Percentiles rank a stretch among this genome's conserved stretches.
Conservation (phyloP, 2,797 vertebrate species). For the Tachyglossus aculeatus region DNA sequence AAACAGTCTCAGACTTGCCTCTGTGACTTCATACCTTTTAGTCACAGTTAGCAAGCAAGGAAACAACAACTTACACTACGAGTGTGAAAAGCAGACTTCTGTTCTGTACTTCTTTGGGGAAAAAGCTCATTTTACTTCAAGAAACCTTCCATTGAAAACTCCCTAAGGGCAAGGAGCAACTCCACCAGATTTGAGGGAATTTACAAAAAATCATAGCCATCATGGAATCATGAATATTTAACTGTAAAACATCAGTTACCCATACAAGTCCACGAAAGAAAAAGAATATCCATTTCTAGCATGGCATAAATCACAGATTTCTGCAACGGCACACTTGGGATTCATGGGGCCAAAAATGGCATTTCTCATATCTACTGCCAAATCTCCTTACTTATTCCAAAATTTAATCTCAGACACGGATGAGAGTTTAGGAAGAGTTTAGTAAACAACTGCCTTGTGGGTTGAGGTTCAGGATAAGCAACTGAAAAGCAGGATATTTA, state of each 20-base stretch:
- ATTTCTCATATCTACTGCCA: background rate
- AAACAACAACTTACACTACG: conserved; percentile 27
- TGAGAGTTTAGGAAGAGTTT: background rate
- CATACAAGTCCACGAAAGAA: background rate
- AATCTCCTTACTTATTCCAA: background rate
- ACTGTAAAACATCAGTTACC: background rate
- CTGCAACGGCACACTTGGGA: background rate
- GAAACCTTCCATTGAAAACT: conserved; percentile 16
- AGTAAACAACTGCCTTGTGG: background rate
- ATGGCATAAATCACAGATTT: background rate
- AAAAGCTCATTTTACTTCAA: conserved; percentile 46
- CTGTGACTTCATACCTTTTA: conserved; percentile 56
- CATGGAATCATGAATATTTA: background rate
- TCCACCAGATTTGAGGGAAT: background rate
- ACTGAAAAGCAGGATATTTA: background rate
- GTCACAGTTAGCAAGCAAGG: conserved; percentile 50
- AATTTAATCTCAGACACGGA: background rate
- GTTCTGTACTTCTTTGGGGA: conserved; percentile 42
- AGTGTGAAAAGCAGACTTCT: conserved; percentile 67
- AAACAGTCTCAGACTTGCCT: conserved; percentile 48
- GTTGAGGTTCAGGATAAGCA: background rate
- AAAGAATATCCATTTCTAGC: background rate
- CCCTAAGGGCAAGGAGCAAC: background rate
- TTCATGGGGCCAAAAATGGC: background rate
- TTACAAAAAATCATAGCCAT: conserved; percentile 14